Base-by-base conservation (phyloP, 30 jellyfish, hydroid and myxozoan species). In the Sanderia malayensis region DNA sequence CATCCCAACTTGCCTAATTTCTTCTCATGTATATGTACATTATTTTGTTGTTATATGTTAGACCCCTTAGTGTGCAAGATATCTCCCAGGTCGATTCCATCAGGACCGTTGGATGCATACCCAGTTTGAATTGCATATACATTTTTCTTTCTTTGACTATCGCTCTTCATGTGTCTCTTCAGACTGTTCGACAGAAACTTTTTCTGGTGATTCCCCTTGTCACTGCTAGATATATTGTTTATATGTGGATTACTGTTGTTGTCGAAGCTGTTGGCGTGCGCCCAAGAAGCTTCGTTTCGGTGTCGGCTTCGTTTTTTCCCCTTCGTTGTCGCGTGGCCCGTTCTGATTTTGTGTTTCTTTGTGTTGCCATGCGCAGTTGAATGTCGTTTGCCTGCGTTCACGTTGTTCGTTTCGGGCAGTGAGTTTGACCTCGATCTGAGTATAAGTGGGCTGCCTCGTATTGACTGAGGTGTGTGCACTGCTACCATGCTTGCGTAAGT, bases 381-480 rank as follows among this genome's bases (percentile, higher is more conserved):
- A 23, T 8, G 46, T 57, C 24, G 27, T 66, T 47, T 58, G 59
- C 52, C 65, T n/a, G 67, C 76, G 10, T 78, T 81, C 8, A 78
- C 30, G 34, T 25, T 28, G 46, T 78, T 78, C 2, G 70, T 53
- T 45, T 78, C 70, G 53, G 89, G 89, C 47, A 78, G 45, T 23
- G 89, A 78, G 82, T 78, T 78, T 15, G 89, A 64, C 76, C 89
- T 64, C 76, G 89, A 78, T 33, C 82, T 78, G 75, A 78, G 62
- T n/a, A 60, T 69, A n/a, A n/a, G n/a, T 25, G 89, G 89, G 75
- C 89, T 78, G 75, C 89, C 89, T 78, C 82, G 89, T 62, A 66
- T 26, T 55, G 89, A 78, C 21, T 78, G 89, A 31, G 89, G 89
- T 1, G 89, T 78, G 19, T 81, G 70, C 1, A 78, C 55, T 10